Conservation (phyloP, 2,113 vertebrate genomes). For the Aleadryas rufinucha region DNA sequence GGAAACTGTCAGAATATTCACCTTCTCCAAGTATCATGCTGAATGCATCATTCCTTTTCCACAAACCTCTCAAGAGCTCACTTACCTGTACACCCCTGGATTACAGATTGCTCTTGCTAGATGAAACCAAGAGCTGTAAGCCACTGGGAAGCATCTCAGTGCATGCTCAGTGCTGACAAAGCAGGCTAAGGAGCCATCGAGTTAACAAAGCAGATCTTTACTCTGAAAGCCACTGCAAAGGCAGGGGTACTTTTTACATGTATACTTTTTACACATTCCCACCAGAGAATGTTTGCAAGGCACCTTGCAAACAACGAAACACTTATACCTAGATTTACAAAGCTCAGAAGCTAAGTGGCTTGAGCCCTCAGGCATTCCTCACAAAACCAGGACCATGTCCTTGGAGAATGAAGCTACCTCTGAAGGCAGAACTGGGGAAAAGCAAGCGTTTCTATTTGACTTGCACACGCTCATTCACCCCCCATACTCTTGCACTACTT, state of each 20-base stretch:
- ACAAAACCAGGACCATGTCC: neutral
- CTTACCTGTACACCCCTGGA: neutral
- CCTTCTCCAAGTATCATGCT: neutral
- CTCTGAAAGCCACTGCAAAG: slow-evolving; percentile 1
- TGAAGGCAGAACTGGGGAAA: neutral
- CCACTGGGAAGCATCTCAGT: slow-evolving; percentile 7
- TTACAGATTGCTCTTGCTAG: neutral
- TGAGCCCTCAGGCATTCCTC: neutral
- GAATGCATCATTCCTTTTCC: neutral
- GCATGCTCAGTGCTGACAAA: slow-evolving; percentile 17
- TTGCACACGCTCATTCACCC: accelerated
- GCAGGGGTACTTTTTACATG: neutral
- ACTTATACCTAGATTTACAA: neutral
- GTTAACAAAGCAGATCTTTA: neutral
- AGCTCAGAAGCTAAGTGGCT: neutral
- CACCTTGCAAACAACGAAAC: neutral
- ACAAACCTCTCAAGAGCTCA: neutral
- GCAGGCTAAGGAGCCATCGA: neutral
- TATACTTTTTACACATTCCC: neutral
- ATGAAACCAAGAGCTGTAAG: slow-evolving; percentile 32
- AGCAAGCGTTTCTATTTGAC: neutral
- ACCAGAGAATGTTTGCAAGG: neutral
- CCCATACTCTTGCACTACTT: neutral
- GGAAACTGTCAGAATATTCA: neutral
- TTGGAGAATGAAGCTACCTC: neutral